Evolutionary conservation across 2,113 vertebrate species (phyloP), one percentile per base, ranked within the genome.

Genomic region (Speoplatyrhinus poulsoni): DNA sequence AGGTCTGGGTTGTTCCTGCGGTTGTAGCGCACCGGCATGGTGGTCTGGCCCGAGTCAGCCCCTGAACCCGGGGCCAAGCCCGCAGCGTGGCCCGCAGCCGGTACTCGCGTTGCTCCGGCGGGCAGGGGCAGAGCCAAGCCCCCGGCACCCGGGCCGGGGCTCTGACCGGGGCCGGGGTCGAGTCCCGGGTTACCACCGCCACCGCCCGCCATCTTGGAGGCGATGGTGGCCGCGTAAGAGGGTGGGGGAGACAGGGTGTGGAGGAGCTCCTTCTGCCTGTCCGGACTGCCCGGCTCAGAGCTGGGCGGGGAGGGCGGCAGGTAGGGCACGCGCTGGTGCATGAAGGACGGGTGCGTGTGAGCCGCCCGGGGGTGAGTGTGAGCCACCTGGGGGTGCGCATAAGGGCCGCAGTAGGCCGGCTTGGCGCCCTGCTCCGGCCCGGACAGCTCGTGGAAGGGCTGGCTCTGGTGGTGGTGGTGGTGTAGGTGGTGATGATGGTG

Each of bases 1-100:
- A 99, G 77, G 80, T 99, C 98, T 0, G 98, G 98, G 83, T 99
- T 99, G 88, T 95, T 99, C 87, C 96, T 96, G 69, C 98, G 93
- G 80, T 98, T 99, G 91, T 98, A 99, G 85, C 96, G 94, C 78
- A 93, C 92, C 8, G 95, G 88, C 84, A 94, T 90, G 10, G 86
- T 87, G 71, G 82, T 83, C 61, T 92, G 93, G n/a, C 69, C 60
- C 69, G 87, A 46, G 78, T 89, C 72, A 91, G 89, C 55, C 90
- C 52, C 90, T 70, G 94, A 79, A 15, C 87, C 84, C 0, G 92
- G 81, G 26, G 95, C 86, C 70, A 95, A 69, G 84, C 86, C 87
- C 82, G 0, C 92, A 89, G 69, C 4, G 0, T 69, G 70, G 84
- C 86, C 87, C 82, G 0, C 92, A 89, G 69, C 4, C 0, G 70